Evolutionary conservation across 2,888 invertebrate species (phyloP), one percentile per base, ranked within the genome.

Genomic region (Hypena proboscidalis): DNA sequence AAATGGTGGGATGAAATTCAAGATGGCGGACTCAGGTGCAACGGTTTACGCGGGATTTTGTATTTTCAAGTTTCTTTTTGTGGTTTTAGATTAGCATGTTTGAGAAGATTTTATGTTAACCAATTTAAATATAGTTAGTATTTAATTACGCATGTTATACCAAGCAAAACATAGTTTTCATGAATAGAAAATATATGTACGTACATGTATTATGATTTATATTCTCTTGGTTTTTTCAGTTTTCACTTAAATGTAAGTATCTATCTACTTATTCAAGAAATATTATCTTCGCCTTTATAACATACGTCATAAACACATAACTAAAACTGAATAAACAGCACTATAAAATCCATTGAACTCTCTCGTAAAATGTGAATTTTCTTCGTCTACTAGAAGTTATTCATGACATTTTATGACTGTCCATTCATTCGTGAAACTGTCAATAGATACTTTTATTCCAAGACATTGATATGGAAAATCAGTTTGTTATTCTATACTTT

Each of bases 1-100:
- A 81, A 76, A 81, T 79, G 80, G 77, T 45, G 59, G 74, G 57
- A 67, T 52, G 52, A 62, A 64, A 62, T 70, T 64, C 74, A 79
- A 81, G 74, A 83, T 82, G 79, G 78, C 76, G 56, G 72, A 51
- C 72, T 45, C 87, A 87, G 86, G 84, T 86, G 85, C 75, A 70
- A 46, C 27, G 53, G 51, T 73, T 69, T 66, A 59, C 55, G 66
- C 66, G 69, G 59, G 68, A 70, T 74, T 71, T 68, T 73, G 58
- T 52, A 62, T 64, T 72, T 58, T 47, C 35, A 4, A 9, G 40
- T 67, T 62, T 51, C 49, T 29, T 52, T 27, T 40, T 25, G 19
- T 32, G 26, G 30, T 32, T 25, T 22, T 29, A 13, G 11, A 17
- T 17, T 8, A 15, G 15, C 19, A 20, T 20, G 4, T 11, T n/a